These are phyloP conservation scores for Ophiothrix spiculata DNA, from an alignment of 35 echinoderm and acorn worm species.

Conservation along the genomic window DNA sequence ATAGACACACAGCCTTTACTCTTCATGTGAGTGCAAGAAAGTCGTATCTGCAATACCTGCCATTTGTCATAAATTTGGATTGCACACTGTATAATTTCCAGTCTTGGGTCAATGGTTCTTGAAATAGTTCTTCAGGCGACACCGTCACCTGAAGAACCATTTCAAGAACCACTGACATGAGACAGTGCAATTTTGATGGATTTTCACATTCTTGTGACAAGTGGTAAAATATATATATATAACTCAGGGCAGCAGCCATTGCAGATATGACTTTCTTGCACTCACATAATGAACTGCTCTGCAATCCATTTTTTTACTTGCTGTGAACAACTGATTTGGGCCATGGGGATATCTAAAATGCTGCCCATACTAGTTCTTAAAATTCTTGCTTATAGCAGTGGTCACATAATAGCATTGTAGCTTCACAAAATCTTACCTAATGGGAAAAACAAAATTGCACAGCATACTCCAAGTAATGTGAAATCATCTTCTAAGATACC, in stretches of 20 bases:
- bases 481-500: slow-evolving; percentile 71
- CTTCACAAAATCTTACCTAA: slow-evolving; percentile 23
- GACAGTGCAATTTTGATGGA: no score
- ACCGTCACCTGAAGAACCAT: no score
- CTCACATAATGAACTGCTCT: background rate
- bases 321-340: background rate
- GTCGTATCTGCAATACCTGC: no score
- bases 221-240: no score
- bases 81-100: no score
- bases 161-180: no score
- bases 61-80: no score
- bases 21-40: no score
- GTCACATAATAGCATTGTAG: background rate
- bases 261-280: background rate
- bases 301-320: background rate
- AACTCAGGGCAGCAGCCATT: background rate
- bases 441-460: slow-evolving; percentile 86
- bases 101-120: no score
- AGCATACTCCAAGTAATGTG: slow-evolving; percentile 73
- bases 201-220: no score
- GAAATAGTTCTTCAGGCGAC: no score
- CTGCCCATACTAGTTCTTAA: background rate
- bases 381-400: background rate
- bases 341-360: background rate
- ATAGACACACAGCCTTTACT: no score